A percentile compares a stretch with the other conserved stretches of the same genome.
Conservation (phyloP, 1,140 invertebrate genomes). For the Drosophila busckii region DNA sequence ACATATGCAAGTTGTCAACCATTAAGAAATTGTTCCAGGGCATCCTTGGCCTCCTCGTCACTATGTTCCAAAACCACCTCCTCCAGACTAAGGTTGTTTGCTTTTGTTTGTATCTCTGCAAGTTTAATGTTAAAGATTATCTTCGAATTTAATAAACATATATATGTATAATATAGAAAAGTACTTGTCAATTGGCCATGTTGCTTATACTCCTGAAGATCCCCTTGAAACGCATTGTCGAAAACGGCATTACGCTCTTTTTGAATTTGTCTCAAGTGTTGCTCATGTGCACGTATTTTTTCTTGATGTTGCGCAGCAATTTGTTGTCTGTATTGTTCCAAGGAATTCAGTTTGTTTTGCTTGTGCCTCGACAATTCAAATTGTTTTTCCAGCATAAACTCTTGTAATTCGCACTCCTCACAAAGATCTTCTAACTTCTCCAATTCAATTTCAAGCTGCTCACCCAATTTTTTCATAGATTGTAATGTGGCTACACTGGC, state of each 20-base stretch:
- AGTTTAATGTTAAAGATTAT: background rate
- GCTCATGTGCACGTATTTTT: slow-evolving; percentile 81
- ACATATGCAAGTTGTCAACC: slow-evolving; percentile 42
- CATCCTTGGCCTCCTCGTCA: slow-evolving; percentile 78
- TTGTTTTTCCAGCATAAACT: slow-evolving; percentile 82
- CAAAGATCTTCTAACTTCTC: slow-evolving; percentile 84
- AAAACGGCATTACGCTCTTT: slow-evolving; percentile 85
- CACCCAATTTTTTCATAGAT: slow-evolving; percentile 82
- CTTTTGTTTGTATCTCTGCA: slow-evolving; percentile 40
- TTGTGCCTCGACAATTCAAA: slow-evolving; percentile 84
- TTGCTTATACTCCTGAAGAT: slow-evolving; percentile 83
- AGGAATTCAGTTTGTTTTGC: slow-evolving; percentile 81
- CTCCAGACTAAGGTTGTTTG: slow-evolving; percentile 77
- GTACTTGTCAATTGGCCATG: slow-evolving; percentile 82
- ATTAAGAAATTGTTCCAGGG: slow-evolving; percentile 81
- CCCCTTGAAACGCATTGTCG: slow-evolving; percentile 84
- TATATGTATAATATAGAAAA: slow-evolving; percentile 12
- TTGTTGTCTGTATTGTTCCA: slow-evolving; percentile 80
- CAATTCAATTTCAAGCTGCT: slow-evolving; percentile 83
- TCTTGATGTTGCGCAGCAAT: slow-evolving; percentile 82
- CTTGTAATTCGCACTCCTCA: slow-evolving; percentile 84
- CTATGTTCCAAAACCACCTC: slow-evolving; percentile 80
- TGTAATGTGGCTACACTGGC: slow-evolving; percentile 80
- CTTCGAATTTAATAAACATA: background rate
- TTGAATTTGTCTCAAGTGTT: slow-evolving; percentile 79